phyloP scores from a whole-genome alignment of 2,113 vertebrate genomes.

The Dipodomys spectabilis region DNA sequence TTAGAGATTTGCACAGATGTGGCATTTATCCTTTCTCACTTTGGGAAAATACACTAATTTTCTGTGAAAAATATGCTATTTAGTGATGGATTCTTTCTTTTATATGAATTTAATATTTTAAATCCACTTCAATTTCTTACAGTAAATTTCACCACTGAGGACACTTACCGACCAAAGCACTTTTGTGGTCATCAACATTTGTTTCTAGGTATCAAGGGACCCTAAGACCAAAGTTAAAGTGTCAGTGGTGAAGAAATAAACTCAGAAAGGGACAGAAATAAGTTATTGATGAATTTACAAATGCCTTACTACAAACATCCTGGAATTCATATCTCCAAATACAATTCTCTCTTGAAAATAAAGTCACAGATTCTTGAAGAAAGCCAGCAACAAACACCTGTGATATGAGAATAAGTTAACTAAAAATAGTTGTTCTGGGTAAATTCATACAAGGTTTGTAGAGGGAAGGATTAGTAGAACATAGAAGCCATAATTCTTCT shows the following conservation, averaged over 20 bases:
- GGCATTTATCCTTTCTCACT: too few relatives aligned
- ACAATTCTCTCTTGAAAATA: background rate
- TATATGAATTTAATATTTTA: too few relatives aligned
- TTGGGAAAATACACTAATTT: too few relatives aligned
- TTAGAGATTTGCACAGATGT: background rate
- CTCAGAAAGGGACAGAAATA: background rate
- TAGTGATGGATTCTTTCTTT: too few relatives aligned
- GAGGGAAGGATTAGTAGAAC: background rate
- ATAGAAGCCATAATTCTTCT: background rate
- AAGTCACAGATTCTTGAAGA: background rate
- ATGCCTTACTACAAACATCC: background rate
- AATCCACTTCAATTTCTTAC: too few relatives aligned
- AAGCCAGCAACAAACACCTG: background rate
- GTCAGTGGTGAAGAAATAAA: background rate
- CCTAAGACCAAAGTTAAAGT: background rate
- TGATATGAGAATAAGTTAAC: background rate
- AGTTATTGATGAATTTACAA: background rate
- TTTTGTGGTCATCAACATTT: background rate
- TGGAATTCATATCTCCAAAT: background rate
- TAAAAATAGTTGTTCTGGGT: background rate
- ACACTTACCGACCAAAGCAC: background rate
- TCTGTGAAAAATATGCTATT: too few relatives aligned
- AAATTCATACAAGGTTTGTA: background rate
- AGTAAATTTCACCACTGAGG: background rate
- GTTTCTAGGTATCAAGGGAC: background rate